Evolutionary conservation across 1,140 invertebrate genomes (phyloP).

Genomic region (Notospermus geniculatus): DNA sequence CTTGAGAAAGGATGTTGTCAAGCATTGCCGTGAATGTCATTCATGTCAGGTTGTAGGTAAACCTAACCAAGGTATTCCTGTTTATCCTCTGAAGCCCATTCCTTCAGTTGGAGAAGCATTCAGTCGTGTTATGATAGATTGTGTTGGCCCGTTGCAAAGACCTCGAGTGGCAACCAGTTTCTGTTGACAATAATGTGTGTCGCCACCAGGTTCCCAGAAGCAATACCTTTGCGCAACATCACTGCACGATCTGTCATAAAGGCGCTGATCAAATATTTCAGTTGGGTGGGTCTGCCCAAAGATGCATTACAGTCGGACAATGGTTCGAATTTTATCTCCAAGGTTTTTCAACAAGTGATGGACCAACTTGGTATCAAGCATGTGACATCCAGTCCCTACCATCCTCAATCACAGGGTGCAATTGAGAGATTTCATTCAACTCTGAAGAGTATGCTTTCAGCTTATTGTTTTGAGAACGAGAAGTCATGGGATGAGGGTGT

Average conservation of each 20-base stretch:
- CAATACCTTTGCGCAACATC: conserved; percentile 21
- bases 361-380: too few relatives aligned
- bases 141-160: conserved; percentile 22
- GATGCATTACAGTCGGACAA: conserved; percentile 18
- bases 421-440: too few relatives aligned
- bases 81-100: too few relatives aligned
- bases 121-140: too few relatives aligned
- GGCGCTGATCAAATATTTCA: conserved; percentile 13
- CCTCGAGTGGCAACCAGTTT: conserved; percentile 21
- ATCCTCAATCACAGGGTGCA: conserved; percentile 8
- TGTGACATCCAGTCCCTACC: conserved; percentile 7
- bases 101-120: too few relatives aligned
- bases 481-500: conserved; percentile 12
- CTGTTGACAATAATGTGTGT: conserved; percentile 26
- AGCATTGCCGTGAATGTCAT: conserved; percentile 22
- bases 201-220: conserved; percentile 24
- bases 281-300: conserved; percentile 17
- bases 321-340: conserved; percentile 26
- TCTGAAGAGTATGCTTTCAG: conserved; percentile 6
- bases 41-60: conserved; percentile 22
- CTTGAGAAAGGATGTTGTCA: conserved; percentile 7
- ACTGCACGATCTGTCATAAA: too few relatives aligned
- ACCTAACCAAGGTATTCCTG: conserved; percentile 20
- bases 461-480: conserved; percentile 16
- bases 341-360: too few relatives aligned